Evolutionary conservation across 2,797 vertebrate genomes (phyloP).

Genomic region (Champsocephalus esox): DNA sequence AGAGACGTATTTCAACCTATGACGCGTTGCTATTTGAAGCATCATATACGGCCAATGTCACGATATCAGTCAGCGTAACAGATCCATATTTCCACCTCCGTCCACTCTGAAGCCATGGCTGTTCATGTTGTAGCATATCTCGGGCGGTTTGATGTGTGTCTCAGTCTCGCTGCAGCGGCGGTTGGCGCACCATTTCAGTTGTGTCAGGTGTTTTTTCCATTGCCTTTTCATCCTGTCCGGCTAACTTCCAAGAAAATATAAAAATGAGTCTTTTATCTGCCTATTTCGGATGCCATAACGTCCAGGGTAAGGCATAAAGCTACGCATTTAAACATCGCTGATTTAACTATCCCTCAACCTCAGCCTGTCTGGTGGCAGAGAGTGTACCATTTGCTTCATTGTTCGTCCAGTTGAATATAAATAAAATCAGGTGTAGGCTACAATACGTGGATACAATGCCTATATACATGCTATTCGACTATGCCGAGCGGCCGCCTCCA

Average conservation of each 20-base stretch:
- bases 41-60: neutral
- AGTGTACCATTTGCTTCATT: constrained; percentile 14
- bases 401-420: neutral
- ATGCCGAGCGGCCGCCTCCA: constrained; percentile 72
- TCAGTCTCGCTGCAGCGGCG: constrained; percentile 60
- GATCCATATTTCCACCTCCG: neutral
- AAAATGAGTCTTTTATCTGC: neutral
- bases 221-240: neutral
- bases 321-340: constrained; percentile 43
- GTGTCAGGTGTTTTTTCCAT: constrained; percentile 70
- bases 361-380: constrained; percentile 31
- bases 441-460: constrained; percentile 13
- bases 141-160: constrained; percentile 53
- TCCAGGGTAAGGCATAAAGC: constrained; percentile 26
- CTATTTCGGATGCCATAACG: neutral
- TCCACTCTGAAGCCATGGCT: constrained; percentile 3
- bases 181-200: constrained; percentile 40
- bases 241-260: neutral
- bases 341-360: constrained; percentile 1
- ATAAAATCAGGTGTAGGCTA: neutral
- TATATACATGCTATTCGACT: constrained; percentile 63
- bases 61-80: neutral
- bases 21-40: neutral
- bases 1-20: constrained; percentile 7
- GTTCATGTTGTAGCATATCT: constrained; percentile 4